phyloP scores from a whole-genome alignment of 2,797 vertebrate species.

The Parauchenoglanis ngamensis region DNA sequence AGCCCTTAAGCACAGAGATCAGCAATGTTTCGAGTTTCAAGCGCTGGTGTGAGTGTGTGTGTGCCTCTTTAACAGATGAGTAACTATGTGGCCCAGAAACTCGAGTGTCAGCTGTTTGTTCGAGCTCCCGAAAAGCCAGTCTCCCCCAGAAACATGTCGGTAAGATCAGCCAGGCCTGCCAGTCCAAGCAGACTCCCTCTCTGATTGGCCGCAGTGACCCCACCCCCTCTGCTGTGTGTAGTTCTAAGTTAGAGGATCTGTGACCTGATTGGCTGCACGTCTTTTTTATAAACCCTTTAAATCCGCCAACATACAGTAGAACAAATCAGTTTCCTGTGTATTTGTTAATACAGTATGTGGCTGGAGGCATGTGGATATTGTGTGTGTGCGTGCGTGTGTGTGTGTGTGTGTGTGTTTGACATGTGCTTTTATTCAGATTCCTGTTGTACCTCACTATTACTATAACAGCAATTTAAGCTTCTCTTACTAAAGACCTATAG shows the following conservation, averaged over 20 bases:
- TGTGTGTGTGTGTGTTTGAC: conserved; percentile 24
- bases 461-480: neutral
- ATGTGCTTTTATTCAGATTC: conserved; percentile 28
- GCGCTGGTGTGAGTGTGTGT: conserved; percentile 58
- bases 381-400: conserved; percentile 28
- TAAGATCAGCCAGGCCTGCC: conserved; percentile 72
- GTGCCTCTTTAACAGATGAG: conserved; percentile 81
- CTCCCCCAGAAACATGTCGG: conserved; percentile 80
- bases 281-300: conserved; percentile 49
- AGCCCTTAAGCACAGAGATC: conserved; percentile 29
- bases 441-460: conserved; percentile 3
- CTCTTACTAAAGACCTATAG: neutral
- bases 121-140: conserved; percentile 78
- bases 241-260: conserved; percentile 52
- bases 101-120: conserved; percentile 84
- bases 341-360: conserved; percentile 46
- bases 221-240: conserved; percentile 55
- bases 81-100: conserved; percentile 86
- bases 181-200: conserved; percentile 38
- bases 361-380: conserved; percentile 44
- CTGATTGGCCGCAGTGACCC: conserved; percentile 62
- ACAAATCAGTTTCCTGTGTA: conserved; percentile 13
- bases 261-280: conserved; percentile 64
- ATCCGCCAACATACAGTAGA: conserved; percentile 42
- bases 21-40: conserved; percentile 21